Evolutionary conservation across 2,797 vertebrate genomes (phyloP).

Genomic region (Streptopelia turtur): DNA sequence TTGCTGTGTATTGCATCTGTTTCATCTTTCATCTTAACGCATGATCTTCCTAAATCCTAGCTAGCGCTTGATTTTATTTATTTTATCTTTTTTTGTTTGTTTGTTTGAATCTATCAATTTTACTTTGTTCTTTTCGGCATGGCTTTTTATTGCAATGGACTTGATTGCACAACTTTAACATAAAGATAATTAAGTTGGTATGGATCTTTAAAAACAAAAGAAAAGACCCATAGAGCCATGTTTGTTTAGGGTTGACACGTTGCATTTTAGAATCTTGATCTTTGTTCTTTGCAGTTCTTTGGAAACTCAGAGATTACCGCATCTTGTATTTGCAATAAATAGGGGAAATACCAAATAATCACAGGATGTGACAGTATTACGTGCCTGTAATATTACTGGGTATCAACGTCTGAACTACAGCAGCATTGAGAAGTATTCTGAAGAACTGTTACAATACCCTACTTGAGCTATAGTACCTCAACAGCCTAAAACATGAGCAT

Average conservation of each 20-base stretch:
- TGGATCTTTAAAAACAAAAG: background rate
- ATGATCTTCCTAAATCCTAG: conserved; percentile 68
- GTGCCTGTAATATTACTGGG: background rate
- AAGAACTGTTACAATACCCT: background rate
- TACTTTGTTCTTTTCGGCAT: conserved; percentile 54
- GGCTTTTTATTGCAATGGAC: conserved; percentile 4
- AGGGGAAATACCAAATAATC: background rate
- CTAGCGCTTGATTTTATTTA: conserved; percentile 35
- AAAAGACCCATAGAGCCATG: background rate
- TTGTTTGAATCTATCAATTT: conserved; percentile 45
- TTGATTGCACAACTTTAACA: conserved; percentile 16
- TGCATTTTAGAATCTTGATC: background rate
- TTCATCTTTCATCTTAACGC: conserved; percentile 79
- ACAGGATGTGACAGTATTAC: background rate
- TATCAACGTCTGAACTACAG: fast-evolving
- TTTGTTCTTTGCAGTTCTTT: background rate
- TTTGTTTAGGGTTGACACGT: background rate
- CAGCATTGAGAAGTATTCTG: background rate
- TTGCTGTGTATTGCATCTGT: conserved; percentile 80
- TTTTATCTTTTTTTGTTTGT: background rate
- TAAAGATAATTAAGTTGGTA: background rate
- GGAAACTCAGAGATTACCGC: background rate
- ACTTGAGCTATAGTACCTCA: background rate
- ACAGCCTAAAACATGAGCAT: background rate
- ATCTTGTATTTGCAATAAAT: background rate